Evolutionary conservation across 2,888 invertebrate species (phyloP), one percentile per base, ranked within the genome.

Genomic region (Drosophila flavopinicola): DNA sequence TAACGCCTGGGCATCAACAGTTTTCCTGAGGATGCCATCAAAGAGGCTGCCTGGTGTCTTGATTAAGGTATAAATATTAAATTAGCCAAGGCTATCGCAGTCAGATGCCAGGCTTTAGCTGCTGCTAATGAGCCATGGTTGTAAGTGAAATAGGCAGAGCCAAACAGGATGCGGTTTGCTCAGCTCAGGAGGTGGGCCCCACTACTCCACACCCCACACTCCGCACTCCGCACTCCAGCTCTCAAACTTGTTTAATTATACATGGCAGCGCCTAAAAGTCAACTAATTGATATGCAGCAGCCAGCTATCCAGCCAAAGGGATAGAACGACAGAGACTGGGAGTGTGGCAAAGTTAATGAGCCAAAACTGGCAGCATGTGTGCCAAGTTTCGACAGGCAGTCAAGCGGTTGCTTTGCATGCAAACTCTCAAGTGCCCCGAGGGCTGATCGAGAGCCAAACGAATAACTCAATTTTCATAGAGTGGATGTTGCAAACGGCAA

Each of bases 21-120:
- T 79, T 78, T 80, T 83, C 49, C 75, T 57, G 54, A 45, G 48
- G 30, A 57, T 24, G 37, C 63, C 73, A 66, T 61, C 71, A 71
- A 80, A 70, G 61, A 64, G 78, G 56, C 45, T 57, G 60, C 39
- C 42, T 64, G 57, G 56, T 56, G 59, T 51, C 76, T 74, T 83
- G 88, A 83, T 87, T 78, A 85, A 85, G 86, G 86, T 85, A 83
- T 87, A 83, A 87, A 83, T 83, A 83, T 85, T 83, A 87, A 79
- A 83, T 87, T 71, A 85, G 76, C 73, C 45, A 33, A 52, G 58
- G 53, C 61, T 35, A 51, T 30, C 56, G 41, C 47, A 51, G 61
- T 41, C 41, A 42, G 38, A 17, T 41, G 17, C 33, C 48, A 30
- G 29, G 58, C 54, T 52, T 45, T 32, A 44, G 35, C 6, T 49